A percentile compares a stretch with the other conserved stretches of the same genome.
phyloP scores from a whole-genome alignment of 2,888 invertebrate genomes.

The Thysanoteuthis rhombus region DNA sequence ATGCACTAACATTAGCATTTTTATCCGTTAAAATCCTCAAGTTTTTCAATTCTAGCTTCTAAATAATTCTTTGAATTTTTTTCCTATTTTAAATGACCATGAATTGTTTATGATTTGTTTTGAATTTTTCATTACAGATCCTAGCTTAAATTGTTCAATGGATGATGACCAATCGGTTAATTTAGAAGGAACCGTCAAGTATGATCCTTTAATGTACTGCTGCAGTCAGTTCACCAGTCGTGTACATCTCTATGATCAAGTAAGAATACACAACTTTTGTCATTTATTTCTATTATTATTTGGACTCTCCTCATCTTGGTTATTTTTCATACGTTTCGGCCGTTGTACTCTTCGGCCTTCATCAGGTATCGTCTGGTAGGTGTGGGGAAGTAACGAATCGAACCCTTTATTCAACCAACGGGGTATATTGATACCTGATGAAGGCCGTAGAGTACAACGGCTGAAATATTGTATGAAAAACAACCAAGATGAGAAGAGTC shows the following conservation, averaged over 20 bases:
- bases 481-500: no score
- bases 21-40: no score
- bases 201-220: conserved; percentile 47
- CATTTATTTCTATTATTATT: neutral
- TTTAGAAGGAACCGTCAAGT: neutral
- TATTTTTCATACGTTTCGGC: no score
- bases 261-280: conserved; percentile 36
- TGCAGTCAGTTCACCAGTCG: conserved; percentile 61
- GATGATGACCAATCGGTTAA: neutral
- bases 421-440: no score
- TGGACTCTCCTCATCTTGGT: no score
- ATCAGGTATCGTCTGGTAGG: no score
- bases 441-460: no score
- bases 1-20: no score
- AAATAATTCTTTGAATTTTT: neutral
- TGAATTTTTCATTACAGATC: neutral
- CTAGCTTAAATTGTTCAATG: neutral
- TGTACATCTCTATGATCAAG: conserved; percentile 57
- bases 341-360: no score
- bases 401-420: no score
- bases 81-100: neutral
- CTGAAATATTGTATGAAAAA: no score
- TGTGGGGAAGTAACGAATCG: no score
- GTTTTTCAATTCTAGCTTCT: neutral
- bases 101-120: neutral